Evolutionary conservation across 53 echinoderm and acorn worm genomes (phyloP), one percentile per base, ranked within the genome.

Genomic region (Paracentrotus lividus): DNA sequence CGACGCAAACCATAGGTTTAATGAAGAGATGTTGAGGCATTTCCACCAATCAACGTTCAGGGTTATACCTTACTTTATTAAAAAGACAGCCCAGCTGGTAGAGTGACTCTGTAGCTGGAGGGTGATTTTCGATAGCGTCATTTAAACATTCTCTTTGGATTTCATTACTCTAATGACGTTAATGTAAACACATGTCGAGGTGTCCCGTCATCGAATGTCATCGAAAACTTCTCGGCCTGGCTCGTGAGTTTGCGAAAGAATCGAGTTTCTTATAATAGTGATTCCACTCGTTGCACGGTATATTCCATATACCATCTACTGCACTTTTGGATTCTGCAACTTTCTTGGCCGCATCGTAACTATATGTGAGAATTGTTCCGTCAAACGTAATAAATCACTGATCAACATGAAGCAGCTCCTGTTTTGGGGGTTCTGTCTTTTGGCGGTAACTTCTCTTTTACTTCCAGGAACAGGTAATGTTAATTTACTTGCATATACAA

Each of bases 381-480:
- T 57, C 72, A 72, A 40, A 72, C 14, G 16, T 0, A 3, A 20
- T 16, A 40, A 20, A 4, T n/a, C n/a, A n/a, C n/a, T n/a, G n/a
- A 36, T 20, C 72, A 72, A 40, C 36, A 72, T 72, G 72, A 72
- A 72, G 40, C 36, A 4, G 36, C 38, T 18, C 40, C 40, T 72
- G 21, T 0, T 38, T 18, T 32, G 36, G 38, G 40, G 72, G 0
- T 72, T 72, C 36, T 72, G 72, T 20, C 36, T 72, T 36, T 72
- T 72, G 40, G 72, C 5, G 36, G 32, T 72, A 5, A 36, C 72
- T 9, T 36, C 72, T 32, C 38, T 72, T 38, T 4, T 72, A 18
- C 72, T 18, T 10, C 72, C 18, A 1, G 72, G 38, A 72, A 72
- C 72, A 72, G 85, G 85, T 85, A 52, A 36, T 49, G 85, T 47